Conservation (phyloP, 2,113 vertebrate species). For the Crotalus viridis region DNA sequence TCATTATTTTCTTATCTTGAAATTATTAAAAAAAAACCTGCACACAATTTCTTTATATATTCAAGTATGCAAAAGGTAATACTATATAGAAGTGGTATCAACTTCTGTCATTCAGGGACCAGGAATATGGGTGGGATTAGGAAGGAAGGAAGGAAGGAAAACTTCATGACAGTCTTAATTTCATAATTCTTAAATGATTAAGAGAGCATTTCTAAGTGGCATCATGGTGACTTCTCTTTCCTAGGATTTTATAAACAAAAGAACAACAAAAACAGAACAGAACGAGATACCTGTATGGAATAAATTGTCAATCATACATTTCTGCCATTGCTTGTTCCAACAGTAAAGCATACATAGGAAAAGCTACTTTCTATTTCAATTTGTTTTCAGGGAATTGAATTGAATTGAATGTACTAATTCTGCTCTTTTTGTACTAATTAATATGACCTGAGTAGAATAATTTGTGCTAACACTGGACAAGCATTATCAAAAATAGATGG, state of each 20-base stretch:
- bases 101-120: neutral
- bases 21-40: neutral
- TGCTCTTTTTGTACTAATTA: conserved; percentile 26
- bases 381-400: neutral
- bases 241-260: neutral
- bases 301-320: neutral
- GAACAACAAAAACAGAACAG: neutral
- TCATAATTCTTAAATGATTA: neutral
- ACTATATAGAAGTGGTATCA: neutral
- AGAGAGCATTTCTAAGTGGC: neutral
- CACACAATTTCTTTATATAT: neutral
- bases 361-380: neutral
- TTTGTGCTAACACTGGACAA: neutral
- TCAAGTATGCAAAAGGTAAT: neutral
- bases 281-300: neutral
- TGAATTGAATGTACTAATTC: neutral
- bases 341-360: neutral
- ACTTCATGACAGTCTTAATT: neutral
- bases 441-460: conserved; percentile 2
- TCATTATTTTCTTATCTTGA: neutral
- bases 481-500: conserved; percentile 8
- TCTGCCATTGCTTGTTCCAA: neutral
- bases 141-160: neutral
- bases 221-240: neutral
- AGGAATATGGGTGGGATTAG: neutral